phyloP scores from a whole-genome alignment of 2,888 invertebrate genomes.

The Apantesis nais region DNA sequence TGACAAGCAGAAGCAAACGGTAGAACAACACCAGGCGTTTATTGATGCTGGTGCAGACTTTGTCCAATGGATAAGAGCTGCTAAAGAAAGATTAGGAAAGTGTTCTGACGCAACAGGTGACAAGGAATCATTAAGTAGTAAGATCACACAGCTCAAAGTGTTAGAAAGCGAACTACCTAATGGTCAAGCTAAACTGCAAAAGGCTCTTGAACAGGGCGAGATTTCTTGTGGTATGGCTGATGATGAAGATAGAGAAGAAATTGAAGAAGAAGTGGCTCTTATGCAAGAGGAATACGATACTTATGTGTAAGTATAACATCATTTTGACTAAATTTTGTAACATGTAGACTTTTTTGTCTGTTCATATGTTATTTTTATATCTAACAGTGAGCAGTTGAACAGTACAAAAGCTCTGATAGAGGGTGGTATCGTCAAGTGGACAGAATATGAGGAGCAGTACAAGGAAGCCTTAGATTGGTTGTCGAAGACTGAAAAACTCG shows the following conservation, averaged over 20 bases:
- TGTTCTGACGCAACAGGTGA: constrained; percentile 97
- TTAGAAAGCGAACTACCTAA: constrained; percentile 93
- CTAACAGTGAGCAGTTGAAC: constrained; percentile 89
- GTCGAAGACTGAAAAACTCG: constrained; percentile 93
- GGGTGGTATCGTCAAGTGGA: constrained; percentile 96
- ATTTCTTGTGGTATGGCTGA: constrained; percentile 94
- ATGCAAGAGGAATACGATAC: constrained; percentile 96
- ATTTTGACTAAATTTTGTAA: neutral
- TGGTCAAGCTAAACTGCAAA: constrained; percentile 93
- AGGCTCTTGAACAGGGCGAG: constrained; percentile 93
- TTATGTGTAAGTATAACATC: constrained; percentile 87
- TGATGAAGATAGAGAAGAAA: constrained; percentile 94
- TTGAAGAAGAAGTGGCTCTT: constrained; percentile 96
- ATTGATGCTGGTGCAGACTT: constrained; percentile 97
- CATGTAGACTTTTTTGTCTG: neutral
- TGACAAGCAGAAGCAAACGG: constrained; percentile 94
- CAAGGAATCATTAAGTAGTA: constrained; percentile 94
- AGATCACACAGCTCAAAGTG: constrained; percentile 94
- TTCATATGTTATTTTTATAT: neutral
- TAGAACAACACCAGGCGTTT: constrained; percentile 96
- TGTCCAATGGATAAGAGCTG: constrained; percentile 95
- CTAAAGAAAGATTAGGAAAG: constrained; percentile 95
- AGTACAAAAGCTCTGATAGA: constrained; percentile 93
- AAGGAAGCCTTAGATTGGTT: constrained; percentile 96
- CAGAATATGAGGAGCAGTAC: constrained; percentile 96